Evolutionary conservation across 2,113 vertebrate genomes (phyloP).

Genomic region (Pogona vitticeps): DNA sequence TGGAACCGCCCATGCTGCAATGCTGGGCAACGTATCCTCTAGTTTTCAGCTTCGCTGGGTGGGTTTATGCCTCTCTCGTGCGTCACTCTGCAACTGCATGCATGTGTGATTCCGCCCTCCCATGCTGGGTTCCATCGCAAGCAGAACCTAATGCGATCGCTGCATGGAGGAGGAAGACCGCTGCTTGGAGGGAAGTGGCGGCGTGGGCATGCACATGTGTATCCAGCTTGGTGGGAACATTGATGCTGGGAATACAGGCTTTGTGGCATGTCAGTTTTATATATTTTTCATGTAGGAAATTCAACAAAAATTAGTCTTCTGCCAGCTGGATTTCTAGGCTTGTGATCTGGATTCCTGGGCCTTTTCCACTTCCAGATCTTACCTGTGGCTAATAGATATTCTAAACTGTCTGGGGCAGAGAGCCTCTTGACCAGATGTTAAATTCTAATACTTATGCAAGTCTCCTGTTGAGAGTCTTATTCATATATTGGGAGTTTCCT

Average conservation of each 20-base stretch:
- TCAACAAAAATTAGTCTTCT: accelerated
- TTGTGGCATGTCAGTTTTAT: no score
- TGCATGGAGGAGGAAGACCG: no score
- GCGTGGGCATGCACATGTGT: no score
- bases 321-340: background rate
- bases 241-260: accelerated
- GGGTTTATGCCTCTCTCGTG: no score
- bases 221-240: no score
- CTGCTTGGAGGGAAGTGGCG: no score
- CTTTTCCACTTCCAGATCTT: background rate
- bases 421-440: background rate
- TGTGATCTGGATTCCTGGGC: background rate
- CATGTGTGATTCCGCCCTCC: no score
- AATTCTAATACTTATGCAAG: background rate
- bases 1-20: background rate
- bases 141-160: no score
- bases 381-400: accelerated
- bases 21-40: no score
- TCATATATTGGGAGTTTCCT: background rate
- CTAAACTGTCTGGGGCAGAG: background rate
- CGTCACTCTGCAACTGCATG: no score
- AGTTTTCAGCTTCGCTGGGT: no score
- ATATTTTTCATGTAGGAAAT: background rate
- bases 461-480: background rate
- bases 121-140: no score